Conservation (phyloP, 2,797 vertebrate genomes). For the Anolis apletophallus region DNA sequence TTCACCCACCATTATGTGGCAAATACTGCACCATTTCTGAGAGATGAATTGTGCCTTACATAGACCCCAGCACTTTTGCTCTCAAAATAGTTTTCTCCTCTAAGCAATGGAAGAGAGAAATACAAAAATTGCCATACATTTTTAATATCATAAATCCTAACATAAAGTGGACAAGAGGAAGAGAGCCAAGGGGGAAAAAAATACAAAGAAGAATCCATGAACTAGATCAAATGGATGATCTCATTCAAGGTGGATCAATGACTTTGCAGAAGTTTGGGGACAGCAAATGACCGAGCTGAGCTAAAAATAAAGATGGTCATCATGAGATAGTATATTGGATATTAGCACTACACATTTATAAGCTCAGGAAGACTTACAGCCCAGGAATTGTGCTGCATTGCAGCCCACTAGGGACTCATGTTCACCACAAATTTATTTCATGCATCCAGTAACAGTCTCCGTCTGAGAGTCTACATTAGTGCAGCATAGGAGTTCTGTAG, state of each 20-base stretch:
- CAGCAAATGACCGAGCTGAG: neutral
- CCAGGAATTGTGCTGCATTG: neutral
- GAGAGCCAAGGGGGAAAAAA: neutral
- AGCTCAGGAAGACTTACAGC: neutral
- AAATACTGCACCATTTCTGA: neutral
- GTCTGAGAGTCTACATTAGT: too few relatives aligned
- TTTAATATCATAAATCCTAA: slow-evolving; percentile 27
- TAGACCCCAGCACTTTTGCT: neutral
- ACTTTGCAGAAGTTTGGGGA: slow-evolving; percentile 12
- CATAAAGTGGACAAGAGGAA: slow-evolving; percentile 1
- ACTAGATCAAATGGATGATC: neutral
- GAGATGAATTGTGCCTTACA: neutral
- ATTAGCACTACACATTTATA: neutral
- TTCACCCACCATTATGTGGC: neutral
- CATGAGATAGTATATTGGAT: neutral
- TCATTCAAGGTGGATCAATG: slow-evolving; percentile 14
- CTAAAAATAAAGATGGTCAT: neutral
- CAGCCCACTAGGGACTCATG: neutral
- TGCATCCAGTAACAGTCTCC: neutral
- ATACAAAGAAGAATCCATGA: slow-evolving; percentile 1
- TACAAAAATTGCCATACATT: slow-evolving; percentile 18
- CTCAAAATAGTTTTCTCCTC: neutral
- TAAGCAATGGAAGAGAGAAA: neutral
- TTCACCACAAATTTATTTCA: neutral
- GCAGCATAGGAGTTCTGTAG: too few relatives aligned